These are phyloP conservation scores for Drosophila acutilabella DNA, from an alignment of 2,888 invertebrate species.

Conservation along the genomic window DNA sequence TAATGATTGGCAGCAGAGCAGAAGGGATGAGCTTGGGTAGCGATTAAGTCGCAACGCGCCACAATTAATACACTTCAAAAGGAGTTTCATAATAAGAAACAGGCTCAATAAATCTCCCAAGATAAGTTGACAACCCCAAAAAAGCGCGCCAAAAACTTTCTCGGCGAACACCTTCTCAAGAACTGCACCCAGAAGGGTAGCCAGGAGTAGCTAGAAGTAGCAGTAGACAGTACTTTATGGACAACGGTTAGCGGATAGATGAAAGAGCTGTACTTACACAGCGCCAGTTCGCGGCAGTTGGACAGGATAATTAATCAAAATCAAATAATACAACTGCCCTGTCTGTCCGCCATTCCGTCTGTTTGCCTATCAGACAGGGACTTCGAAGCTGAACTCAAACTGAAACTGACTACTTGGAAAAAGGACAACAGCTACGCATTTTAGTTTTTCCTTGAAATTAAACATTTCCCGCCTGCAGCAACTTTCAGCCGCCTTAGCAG, in stretches of 20 bases:
- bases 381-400: conserved; percentile 18
- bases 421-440: conserved; percentile 49
- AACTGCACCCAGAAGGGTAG: conserved; percentile 41
- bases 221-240: conserved; percentile 2
- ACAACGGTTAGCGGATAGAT: conserved; percentile 42
- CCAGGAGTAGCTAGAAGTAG: conserved; percentile 5
- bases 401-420: conserved; percentile 21
- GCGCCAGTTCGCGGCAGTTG: conserved; percentile 52
- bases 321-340: conserved; percentile 80
- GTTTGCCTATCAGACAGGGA: conserved; percentile 46
- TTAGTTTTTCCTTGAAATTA: conserved; percentile 59
- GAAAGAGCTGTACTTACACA: conserved; percentile 64
- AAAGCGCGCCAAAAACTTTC: conserved; percentile 63
- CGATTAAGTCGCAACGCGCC: conserved; percentile 62
- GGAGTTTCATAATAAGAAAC: conserved; percentile 61
- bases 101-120: conserved; percentile 75
- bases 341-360: conserved; percentile 48
- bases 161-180: conserved; percentile 49
- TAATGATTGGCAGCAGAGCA: conserved; percentile 52
- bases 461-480: conserved; percentile 51
- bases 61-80: conserved; percentile 80
- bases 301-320: conserved; percentile 82
- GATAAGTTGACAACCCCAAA: conserved; percentile 76
- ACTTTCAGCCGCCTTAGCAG: conserved; percentile 15
- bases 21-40: conserved; percentile 6